These are phyloP conservation scores for Diarsia mendica DNA, from an alignment of 2,888 invertebrate species.

Conservation along the genomic window DNA sequence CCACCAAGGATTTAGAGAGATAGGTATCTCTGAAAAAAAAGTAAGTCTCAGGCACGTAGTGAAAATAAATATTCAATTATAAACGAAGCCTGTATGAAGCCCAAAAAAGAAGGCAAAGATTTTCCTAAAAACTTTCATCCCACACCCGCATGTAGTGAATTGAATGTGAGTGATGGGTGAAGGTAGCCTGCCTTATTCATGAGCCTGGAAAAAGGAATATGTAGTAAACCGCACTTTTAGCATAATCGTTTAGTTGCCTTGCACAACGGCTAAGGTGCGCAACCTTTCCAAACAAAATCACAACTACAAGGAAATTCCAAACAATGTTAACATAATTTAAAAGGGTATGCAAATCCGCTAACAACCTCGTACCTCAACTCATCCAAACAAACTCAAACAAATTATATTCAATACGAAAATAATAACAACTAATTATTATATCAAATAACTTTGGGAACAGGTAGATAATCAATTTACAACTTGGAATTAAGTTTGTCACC, in stretches of 20 bases:
- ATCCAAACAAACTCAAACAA: constrained; percentile 41
- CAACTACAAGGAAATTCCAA: neutral
- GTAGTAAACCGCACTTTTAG: neutral
- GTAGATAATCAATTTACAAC: constrained; percentile 54
- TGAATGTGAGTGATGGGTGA: neutral
- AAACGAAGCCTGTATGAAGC: neutral
- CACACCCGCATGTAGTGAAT: neutral
- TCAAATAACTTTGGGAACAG: constrained; percentile 39
- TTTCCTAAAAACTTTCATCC: neutral
- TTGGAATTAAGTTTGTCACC: constrained; percentile 44
- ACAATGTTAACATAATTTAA: constrained; percentile 10
- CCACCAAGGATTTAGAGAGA: constrained; percentile 11
- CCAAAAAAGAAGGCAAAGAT: neutral
- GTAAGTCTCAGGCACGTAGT: neutral
- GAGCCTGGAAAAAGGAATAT: neutral
- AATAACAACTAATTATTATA: constrained; percentile 49
- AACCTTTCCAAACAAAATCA: neutral
- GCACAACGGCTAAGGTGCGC: neutral
- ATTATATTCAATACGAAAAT: constrained; percentile 50
- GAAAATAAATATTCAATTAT: constrained; percentile 20
- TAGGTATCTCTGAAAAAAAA: constrained; percentile 43
- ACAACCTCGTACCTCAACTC: constrained; percentile 13
- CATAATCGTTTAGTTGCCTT: neutral
- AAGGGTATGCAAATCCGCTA: constrained; percentile 23
- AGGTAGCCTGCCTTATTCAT: neutral